Evolutionary conservation across 64 coral and sea anemone genomes (phyloP), one percentile per base, ranked within the genome.

Genomic region (Pocillopora verrucosa): DNA sequence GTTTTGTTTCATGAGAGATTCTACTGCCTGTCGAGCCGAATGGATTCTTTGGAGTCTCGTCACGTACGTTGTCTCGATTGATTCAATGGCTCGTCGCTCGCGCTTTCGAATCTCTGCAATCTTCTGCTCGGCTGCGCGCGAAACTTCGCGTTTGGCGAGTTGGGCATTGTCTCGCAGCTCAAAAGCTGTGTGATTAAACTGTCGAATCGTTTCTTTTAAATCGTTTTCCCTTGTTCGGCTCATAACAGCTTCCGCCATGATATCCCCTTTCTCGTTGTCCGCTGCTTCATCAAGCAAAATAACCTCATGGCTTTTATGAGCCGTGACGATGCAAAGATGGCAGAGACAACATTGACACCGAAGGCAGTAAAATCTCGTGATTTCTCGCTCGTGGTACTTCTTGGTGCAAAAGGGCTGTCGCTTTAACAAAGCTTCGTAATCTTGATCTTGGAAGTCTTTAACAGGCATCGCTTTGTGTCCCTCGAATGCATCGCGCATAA

Each of bases 341-440:
- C 83, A 86, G 12, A 86, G 14, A 34, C 63, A 86, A 1, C 57
- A 56, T 34, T 56, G 83, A 70, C 83, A 86, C 56, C 45, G 16
- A 72, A 34, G 26, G 36, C 83, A 86, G 24, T 17, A 86, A 73
- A 72, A 86, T 73, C 83, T 86, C 20, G 72, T 9, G 13, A 26
- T 65, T 19, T 86, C 36, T 2, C 30, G 12, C 11, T 72, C 34
- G 65, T 86, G 83, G 34, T 86, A 86, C 38, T 58, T 17, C 5
- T 86, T 12, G 9, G 45, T 30, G 58, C 83, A 86, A 12, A 86
- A 65, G 51, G 83, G 37, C 2, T 86, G 83, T 30, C 30, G 30
- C 30, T 30, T 30, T 30, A 30, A 30, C 30, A 30, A 30, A 30
- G 30, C 30, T 30, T 30, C 30, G 30, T 30, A 30, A 30, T 30